Percentiles rank a stretch among this genome's conserved stretches.
phyloP scores from a whole-genome alignment of 2,888 invertebrate species.

The Eupelmus urozonus region DNA sequence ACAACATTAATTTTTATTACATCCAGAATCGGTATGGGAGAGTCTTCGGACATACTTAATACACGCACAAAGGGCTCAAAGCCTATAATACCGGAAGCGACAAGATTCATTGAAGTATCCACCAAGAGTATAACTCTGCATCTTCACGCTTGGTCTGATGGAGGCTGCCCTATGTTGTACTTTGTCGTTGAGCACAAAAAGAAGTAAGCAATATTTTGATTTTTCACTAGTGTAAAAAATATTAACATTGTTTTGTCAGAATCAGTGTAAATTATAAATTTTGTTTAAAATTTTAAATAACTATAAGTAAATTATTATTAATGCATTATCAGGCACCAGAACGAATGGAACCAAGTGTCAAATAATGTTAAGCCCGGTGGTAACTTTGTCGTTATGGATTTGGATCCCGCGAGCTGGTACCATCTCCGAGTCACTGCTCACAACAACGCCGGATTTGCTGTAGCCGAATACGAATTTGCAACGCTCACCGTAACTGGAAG shows the following conservation, averaged over 20 bases:
- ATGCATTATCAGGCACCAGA: constrained; percentile 82
- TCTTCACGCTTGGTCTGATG: constrained; percentile 95
- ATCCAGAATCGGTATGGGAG: constrained; percentile 91
- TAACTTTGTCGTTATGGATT: constrained; percentile 92
- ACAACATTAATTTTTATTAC: background rate
- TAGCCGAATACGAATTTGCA: constrained; percentile 96
- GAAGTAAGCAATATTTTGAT: constrained; percentile 81
- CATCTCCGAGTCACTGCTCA: constrained; percentile 93
- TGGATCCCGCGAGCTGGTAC: constrained; percentile 97
- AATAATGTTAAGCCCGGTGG: constrained; percentile 95
- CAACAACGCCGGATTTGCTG: constrained; percentile 97
- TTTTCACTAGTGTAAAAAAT: background rate
- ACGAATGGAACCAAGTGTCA: constrained; percentile 96
- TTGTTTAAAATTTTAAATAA: background rate
- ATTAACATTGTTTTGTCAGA: background rate
- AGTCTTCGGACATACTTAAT: constrained; percentile 92
- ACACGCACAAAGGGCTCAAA: constrained; percentile 95
- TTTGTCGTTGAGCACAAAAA: constrained; percentile 97
- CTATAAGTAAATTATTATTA: constrained; percentile 1
- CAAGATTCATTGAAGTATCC: constrained; percentile 93
- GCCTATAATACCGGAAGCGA: constrained; percentile 93
- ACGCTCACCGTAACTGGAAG: constrained; percentile 96
- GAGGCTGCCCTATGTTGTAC: constrained; percentile 96
- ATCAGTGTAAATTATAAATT: background rate
- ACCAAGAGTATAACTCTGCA: constrained; percentile 95